Evolutionary conservation across 2,113 vertebrate genomes (phyloP), one percentile per base, ranked within the genome.

Genomic region (Hipposideros armiger): DNA sequence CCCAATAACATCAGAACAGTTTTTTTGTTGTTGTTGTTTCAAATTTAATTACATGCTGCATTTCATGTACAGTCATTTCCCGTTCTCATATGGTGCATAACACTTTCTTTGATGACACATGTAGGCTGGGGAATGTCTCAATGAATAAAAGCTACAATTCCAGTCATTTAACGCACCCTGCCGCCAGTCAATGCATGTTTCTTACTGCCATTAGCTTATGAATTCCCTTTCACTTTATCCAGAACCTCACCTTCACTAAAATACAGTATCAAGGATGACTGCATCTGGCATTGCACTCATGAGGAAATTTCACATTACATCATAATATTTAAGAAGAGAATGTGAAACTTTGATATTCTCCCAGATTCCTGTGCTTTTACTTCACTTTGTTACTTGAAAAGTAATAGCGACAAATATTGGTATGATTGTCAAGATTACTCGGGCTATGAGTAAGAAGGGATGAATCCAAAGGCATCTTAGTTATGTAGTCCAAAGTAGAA

Each of bases 171-270:
- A 78, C 88, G 16, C 10, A 64, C 2, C 15, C 50, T 32, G 36
- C 26, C 14, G 6, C 73, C 78, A 78, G 92, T 92, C 24, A 16
- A 62, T 14, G 15, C 92, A 74, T 54, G 94, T 24, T 81, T 32
- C 15, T 73, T 86, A 24, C 62, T 6, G 40, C 69, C 28, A 11
- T 20, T 69, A 7, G 72, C 50, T 87, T 76, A 58, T 4, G 9
- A 87, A 80, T 94, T 92, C 66, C 60, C 50, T 94, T 90, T 77
- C 52, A 72, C 30, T 87, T 87, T 85, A 81, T 86, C 62, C 87
- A 40, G 54, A 90, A 20, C 6, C 45, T 83, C 11, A 14, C 32
- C 45, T 90, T 40, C 30, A 66, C 85, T 90, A 50, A 82, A 80
- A 84, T 45, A 20, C 8, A 17, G 54, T 92, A 8, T 87, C 58